These are phyloP conservation scores for Yoshiicerus persimilis DNA, from an alignment of 1,140 invertebrate species.

Conservation along the genomic window DNA sequence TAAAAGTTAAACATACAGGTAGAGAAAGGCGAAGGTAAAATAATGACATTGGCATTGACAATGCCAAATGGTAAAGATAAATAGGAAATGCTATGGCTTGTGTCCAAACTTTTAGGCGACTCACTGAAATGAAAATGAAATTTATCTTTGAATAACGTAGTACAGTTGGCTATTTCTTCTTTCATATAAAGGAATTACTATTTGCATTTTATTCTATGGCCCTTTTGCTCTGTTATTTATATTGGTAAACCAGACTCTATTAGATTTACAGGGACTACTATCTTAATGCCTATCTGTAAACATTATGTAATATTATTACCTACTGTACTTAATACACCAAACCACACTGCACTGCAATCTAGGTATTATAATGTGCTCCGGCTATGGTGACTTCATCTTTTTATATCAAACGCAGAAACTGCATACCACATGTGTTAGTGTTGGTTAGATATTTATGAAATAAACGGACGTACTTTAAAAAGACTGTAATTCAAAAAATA, in stretches of 20 bases:
- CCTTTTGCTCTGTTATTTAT: not conserved
- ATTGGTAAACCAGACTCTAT: not conserved
- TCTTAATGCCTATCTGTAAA: not conserved
- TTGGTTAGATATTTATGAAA: not conserved
- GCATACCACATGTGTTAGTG: not conserved
- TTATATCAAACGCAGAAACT: too few species aligned
- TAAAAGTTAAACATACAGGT: not conserved
- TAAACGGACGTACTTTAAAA: not conserved
- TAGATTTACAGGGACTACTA: not conserved
- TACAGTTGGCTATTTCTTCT: not conserved
- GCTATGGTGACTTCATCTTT: not conserved
- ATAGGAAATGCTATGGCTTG: slow-evolving; percentile 16
- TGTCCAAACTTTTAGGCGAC: slow-evolving; percentile 2
- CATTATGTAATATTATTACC: not conserved
- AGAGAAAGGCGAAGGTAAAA: slow-evolving; percentile 8
- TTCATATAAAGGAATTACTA: not conserved
- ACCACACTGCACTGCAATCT: not conserved
- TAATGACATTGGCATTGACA: slow-evolving; percentile 12
- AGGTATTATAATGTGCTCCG: too few species aligned
- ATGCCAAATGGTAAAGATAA: not conserved
- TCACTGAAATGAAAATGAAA: not conserved
- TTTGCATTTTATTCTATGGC: not conserved
- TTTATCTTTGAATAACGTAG: not conserved
- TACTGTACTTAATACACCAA: not conserved
- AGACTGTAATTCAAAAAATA: not conserved